Conservation (phyloP, 1,140 invertebrate genomes). For the Oncopodura yosiiana region DNA sequence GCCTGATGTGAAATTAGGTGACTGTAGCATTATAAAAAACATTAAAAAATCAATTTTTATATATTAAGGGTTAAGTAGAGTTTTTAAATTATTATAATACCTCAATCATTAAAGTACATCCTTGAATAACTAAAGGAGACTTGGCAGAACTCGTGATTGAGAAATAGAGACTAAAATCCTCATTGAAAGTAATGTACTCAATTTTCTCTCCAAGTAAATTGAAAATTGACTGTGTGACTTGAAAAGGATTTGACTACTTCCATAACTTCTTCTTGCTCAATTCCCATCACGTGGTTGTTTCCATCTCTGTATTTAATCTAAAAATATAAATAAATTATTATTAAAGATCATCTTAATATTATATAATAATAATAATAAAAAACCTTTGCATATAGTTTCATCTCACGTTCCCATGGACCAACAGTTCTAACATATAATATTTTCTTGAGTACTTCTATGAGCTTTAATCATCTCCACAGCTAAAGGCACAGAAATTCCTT, state of each 20-base stretch:
- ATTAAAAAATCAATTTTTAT: too few relatives aligned
- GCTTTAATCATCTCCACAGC: slow-evolving; percentile 7
- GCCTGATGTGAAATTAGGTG: too few relatives aligned
- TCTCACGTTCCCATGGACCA: slow-evolving; percentile 14
- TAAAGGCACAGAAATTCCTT: background rate
- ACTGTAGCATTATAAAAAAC: too few relatives aligned
- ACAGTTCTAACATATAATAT: slow-evolving; percentile 17
- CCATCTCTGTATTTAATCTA: slow-evolving; percentile 25
- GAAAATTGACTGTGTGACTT: slow-evolving; percentile 3
- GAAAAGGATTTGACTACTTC: slow-evolving; percentile 22
- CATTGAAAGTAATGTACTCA: background rate
- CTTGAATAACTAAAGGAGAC: too few relatives aligned
- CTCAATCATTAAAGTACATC: too few relatives aligned
- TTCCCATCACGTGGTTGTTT: slow-evolving; percentile 11
- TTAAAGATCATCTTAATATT: background rate
- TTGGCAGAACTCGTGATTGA: too few relatives aligned
- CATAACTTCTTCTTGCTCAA: slow-evolving; percentile 17
- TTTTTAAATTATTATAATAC: too few relatives aligned
- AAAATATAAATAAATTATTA: slow-evolving; percentile 1
- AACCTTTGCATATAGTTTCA: slow-evolving; percentile 25
- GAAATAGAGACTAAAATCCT: slow-evolving; percentile 20
- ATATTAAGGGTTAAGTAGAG: too few relatives aligned
- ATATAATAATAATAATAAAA: background rate
- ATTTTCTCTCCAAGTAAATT: slow-evolving; percentile 15
- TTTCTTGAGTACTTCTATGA: background rate